A percentile compares a stretch with the other conserved stretches of the same genome.
Conservation (phyloP, 2,797 vertebrate species). For the Aphelocoma californica region DNA sequence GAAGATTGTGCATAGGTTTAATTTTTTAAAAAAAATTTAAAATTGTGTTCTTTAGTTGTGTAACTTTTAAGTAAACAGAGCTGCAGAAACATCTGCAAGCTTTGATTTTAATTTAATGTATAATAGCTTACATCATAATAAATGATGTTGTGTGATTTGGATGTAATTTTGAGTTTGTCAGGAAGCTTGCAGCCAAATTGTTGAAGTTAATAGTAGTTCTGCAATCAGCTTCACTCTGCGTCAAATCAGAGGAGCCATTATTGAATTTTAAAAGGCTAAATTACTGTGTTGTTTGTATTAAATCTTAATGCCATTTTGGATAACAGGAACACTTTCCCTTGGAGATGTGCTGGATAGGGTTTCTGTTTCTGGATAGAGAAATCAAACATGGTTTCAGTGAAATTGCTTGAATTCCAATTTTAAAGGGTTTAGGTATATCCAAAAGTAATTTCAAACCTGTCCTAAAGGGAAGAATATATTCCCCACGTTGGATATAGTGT, state of each 20-base stretch:
- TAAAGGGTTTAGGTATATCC: neutral
- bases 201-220: conserved; percentile 40
- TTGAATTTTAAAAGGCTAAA: conserved; percentile 51
- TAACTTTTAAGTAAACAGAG: conserved; percentile 11
- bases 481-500: neutral
- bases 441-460: conserved; percentile 21
- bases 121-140: conserved; percentile 37
- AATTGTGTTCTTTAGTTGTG: neutral
- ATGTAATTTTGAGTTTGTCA: conserved; percentile 39
- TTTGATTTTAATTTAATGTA: conserved; percentile 23
- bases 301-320: conserved; percentile 15
- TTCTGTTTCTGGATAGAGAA: neutral
- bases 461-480: neutral
- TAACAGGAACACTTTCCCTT: neutral
- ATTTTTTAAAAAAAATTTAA: neutral
- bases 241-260: conserved; percentile 28
- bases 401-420: neutral
- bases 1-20: neutral
- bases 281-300: conserved; percentile 29
- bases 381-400: neutral
- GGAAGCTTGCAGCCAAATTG: conserved; percentile 9
- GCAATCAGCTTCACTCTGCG: conserved; percentile 20
- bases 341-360: neutral
- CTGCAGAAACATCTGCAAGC: conserved; percentile 10
- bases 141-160: conserved; percentile 16